Evolutionary conservation across 1,140 invertebrate species (phyloP).

Genomic region (Tribolium castaneum): DNA sequence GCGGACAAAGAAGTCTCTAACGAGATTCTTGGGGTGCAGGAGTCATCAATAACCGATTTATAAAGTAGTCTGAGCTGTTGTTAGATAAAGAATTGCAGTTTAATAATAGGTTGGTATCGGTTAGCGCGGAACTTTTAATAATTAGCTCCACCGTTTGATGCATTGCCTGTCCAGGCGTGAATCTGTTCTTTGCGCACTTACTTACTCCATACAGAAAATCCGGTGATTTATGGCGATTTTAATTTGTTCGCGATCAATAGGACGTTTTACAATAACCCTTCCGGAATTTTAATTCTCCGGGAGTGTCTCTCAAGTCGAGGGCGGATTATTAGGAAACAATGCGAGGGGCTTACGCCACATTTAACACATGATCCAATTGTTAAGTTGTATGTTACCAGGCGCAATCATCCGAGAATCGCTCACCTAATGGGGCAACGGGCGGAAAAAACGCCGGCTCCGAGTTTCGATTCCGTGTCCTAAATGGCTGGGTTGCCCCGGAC

Average conservation of each 20-base stretch:
- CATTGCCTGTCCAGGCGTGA: slow-evolving; percentile 43
- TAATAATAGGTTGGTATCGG: slow-evolving; percentile 42
- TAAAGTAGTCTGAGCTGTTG: slow-evolving; percentile 43
- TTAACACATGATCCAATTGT: slow-evolving; percentile 35
- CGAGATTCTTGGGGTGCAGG: slow-evolving; percentile 25
- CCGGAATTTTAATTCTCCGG: slow-evolving; percentile 20
- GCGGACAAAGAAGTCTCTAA: slow-evolving; percentile 23
- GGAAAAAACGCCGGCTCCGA: slow-evolving; percentile 28
- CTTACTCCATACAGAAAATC: slow-evolving; percentile 38
- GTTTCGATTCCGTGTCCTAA: slow-evolving; percentile 28
- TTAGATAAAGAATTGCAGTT: slow-evolving; percentile 46
- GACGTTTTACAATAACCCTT: slow-evolving; percentile 35
- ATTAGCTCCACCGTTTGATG: slow-evolving; percentile 44
- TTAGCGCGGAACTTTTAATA: slow-evolving; percentile 43
- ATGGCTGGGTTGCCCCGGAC: slow-evolving; percentile 29
- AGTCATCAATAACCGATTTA: slow-evolving; percentile 44
- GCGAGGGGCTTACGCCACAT: slow-evolving; percentile 19
- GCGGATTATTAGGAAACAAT: slow-evolving; percentile 35
- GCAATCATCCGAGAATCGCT: slow-evolving; percentile 34
- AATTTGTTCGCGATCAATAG: slow-evolving; percentile 47
- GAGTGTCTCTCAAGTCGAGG: slow-evolving; percentile 9
- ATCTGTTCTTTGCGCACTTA: slow-evolving; percentile 27
- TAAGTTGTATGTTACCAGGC: slow-evolving; percentile 23
- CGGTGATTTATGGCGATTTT: slow-evolving; percentile 45
- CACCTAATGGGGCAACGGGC: slow-evolving; percentile 30